Base-by-base conservation (phyloP, 2,113 vertebrate genomes). In the Ailurus styani region DNA sequence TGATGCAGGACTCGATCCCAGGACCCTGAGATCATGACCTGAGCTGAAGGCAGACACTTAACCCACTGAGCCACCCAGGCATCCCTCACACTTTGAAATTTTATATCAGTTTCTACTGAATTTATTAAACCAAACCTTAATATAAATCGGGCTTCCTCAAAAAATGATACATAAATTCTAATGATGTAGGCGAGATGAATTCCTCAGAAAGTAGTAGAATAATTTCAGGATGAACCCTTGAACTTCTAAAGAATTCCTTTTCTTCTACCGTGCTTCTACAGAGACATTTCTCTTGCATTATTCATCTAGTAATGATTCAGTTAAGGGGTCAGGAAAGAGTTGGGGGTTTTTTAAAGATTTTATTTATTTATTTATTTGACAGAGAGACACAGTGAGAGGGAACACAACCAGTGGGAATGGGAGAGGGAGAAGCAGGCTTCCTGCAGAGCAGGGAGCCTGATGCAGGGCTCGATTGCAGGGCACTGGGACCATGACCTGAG, bases 141-240 rank as follows among this genome's bases (percentile, higher is more conserved):
- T 92, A 73, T 66, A 42, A 95, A 70, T 72, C 34, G 6, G 29
- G 4, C 14, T 64, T 87, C 60, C 91, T 78, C 25, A 68, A 37
- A 73, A 90, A 68, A 87, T 77, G 21, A 92, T 68, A 81, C 6
- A 55, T 96, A 77, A 90, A 85, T 72, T 90, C 47, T 89, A 73
- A 91, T 5, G 60, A 82, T 57, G 87, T 97, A 90, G 40, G 64
- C 55, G 34, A 94, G 45, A 64, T 60, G 66, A 95, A 40, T 84
- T 91, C n/a, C 83, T 96, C 11, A 81, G 66, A 17, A 90, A 96
- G 73, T 75, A 79, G 29, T 72, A 42, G 83, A 75, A 72, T 97
- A 68, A 96, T 96, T 90, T 55, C 82, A 23, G 57, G 47, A 90
- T 55, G 96, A 97, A 98, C 96, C 23, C 18, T 17, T 20, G 75